Base-by-base conservation (phyloP, 1,140 invertebrate species). In the Lepidotrigona ventralis region DNA sequence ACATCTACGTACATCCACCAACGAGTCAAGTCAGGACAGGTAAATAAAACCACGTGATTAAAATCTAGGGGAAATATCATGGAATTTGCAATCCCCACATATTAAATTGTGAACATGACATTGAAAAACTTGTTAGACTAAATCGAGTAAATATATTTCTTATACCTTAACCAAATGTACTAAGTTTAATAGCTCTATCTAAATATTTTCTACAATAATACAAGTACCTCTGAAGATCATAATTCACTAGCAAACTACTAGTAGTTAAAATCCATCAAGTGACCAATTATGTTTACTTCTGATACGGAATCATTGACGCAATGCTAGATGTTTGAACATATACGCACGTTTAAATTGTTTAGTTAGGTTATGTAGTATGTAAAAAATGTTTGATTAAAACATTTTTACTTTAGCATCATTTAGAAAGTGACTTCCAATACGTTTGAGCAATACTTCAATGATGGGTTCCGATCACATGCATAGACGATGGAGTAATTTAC, bases 401-500 rank as follows among this genome's bases (percentile, higher is more conserved):
- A 58, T 46, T 26, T n/a, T 26, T 51, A 39, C 1, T 56, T 68
- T 9, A 46, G 15, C 51, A 12, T 51, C 33, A 54, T 68, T 75
- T 21, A 21, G 3, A 60, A 23, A 56, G 63, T 70, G 54, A n/a
- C 11, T 15, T 54, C n/a, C 14, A 54, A 66, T 26, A 26, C 21
- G 21, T 68, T 46, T 58, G 46, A 54, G n/a, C 39, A 54, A 33
- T 46, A 60, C 9, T 46, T 21, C 1, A 19, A 90, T 66, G 81
- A 94, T 94, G 93, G 88, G 91, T 46, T 79, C 87, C 14, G 93
- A 94, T 80, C 66, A 91, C 1, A 91, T 86, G 26, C 93, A 95
- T 73, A 93, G 95, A 86, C 92, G 97, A 89, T 99, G 98, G 97
- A 96, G 95, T 90, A 97, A 98, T 91, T 92, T 99, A 70, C 95